phyloP scores from a whole-genome alignment of 1,140 invertebrate genomes.

The Aporrectodea caliginosa region DNA sequence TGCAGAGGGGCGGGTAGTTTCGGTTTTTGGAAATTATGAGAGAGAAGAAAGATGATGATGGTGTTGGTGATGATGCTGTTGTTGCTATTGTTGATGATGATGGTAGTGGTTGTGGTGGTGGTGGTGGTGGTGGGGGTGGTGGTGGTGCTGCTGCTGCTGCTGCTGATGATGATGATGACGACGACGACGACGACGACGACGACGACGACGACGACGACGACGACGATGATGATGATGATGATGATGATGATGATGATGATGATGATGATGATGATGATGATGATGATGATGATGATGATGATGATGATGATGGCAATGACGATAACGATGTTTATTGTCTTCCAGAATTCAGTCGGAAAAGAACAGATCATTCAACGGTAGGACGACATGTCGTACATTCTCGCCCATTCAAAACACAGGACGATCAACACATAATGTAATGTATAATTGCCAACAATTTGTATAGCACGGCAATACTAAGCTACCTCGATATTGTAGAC shows the following conservation, averaged over 20 bases:
- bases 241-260: constrained; percentile 27
- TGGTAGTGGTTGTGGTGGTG: too few species aligned
- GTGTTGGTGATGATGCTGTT: too few species aligned
- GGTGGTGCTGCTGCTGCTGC: too few species aligned
- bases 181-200: constrained; percentile 22
- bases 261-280: constrained; percentile 18
- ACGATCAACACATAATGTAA: too few species aligned
- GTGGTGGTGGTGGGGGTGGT: too few species aligned
- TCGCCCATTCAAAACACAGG: too few species aligned
- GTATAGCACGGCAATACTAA: too few species aligned
- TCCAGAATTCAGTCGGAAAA: constrained; percentile 20
- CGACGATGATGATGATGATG: constrained; percentile 20
- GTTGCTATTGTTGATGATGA: too few species aligned
- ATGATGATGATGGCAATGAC: constrained; percentile 16
- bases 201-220: constrained; percentile 17
- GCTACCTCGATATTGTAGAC: too few species aligned
- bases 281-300: constrained; percentile 9
- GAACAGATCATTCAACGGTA: constrained; percentile 25
- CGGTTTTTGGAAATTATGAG: background rate
- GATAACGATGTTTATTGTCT: constrained; percentile 17
- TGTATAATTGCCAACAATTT: too few species aligned
- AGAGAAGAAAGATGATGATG: too few species aligned
- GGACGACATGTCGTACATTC: constrained; percentile 17
- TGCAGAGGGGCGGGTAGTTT: background rate
- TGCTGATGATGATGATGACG: too few species aligned